Evolutionary conservation across 2,113 vertebrate species (phyloP).

Genomic region (Myiozetetes cayanensis): DNA sequence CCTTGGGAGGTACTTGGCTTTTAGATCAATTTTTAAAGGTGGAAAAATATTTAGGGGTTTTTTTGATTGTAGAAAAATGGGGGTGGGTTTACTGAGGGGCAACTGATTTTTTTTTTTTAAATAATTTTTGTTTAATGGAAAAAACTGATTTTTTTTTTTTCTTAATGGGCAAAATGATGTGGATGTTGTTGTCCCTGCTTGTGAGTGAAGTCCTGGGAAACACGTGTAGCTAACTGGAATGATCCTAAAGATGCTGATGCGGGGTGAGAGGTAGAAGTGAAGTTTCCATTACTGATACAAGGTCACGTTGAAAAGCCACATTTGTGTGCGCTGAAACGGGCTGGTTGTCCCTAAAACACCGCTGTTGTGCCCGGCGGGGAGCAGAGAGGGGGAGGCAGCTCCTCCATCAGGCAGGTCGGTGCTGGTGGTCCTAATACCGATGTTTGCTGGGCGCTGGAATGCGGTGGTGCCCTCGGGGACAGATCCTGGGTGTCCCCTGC

Average conservation of each 20-base stretch:
- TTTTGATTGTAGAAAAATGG: neutral
- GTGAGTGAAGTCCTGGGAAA: neutral
- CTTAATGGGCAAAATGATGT: fast-evolving
- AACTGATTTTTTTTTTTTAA: no score
- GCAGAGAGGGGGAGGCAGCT: neutral
- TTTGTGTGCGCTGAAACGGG: fast-evolving
- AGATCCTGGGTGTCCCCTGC: neutral
- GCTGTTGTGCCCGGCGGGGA: fast-evolving
- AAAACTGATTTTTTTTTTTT: neutral
- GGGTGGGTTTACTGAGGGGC: no score
- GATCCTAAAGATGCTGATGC: fast-evolving
- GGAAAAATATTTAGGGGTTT: neutral
- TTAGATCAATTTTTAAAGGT: no score
- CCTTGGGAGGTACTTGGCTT: fast-evolving
- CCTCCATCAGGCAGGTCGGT: fast-evolving
- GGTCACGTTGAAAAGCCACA: neutral
- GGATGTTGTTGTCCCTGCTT: no score
- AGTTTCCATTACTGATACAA: fast-evolving
- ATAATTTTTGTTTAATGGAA: neutral
- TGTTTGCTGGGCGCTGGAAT: fast-evolving
- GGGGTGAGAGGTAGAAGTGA: fast-evolving
- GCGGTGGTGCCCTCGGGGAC: neutral
- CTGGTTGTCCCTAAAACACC: neutral
- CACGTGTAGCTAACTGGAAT: fast-evolving
- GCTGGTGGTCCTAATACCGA: fast-evolving